Base-by-base conservation (phyloP, 2,888 invertebrate species). In the Punctoribates punctum region DNA sequence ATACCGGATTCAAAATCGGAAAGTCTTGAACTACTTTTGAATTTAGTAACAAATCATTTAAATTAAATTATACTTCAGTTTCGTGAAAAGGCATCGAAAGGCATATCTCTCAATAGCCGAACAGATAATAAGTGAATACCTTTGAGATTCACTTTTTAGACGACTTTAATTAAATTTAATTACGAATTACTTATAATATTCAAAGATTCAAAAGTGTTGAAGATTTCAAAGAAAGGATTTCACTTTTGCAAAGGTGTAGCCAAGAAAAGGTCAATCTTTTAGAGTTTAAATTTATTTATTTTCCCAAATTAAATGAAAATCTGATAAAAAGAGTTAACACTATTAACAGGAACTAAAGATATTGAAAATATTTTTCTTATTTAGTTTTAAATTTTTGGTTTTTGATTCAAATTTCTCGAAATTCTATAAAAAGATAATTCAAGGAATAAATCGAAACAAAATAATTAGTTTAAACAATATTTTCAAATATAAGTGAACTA, bases 301-400 rank as follows among this genome's bases (percentile, higher is more conserved):
- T 48, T 20, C 20, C 5, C 1, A n/a, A n/a, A 15, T 54, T 8
- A 54, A 54, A 4, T 20, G n/a, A 54, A 54, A 54, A 54, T 54
- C 54, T 54, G 54, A 54, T 54, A 54, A 54, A 54, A 54, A n/a
- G 48, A 11, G 8, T n/a, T 17, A 48, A 54, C 54, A 54, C n/a
- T 54, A 54, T n/a, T 20, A 54, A 54, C 54, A n/a, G n/a, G 8
- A n/a, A 20, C 54, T 54, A 0, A 54, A n/a, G n/a, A 54, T 15
- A 54, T 54, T n/a, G 15, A 54, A 54, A 54, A 4, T 20, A 4
- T n/a, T 54, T 54, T 20, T 20, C 4, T 20, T 54, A 2, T 54
- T 34, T 34, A 34, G 34, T 34, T n/a, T n/a, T 34, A 34, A 34
- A 34, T 34, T 3, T 34, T 34, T 34, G 3, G 34, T 3, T 34